phyloP scores from a whole-genome alignment of 53 echinoderm and acorn worm genomes.

The Crossaster papposus region DNA sequence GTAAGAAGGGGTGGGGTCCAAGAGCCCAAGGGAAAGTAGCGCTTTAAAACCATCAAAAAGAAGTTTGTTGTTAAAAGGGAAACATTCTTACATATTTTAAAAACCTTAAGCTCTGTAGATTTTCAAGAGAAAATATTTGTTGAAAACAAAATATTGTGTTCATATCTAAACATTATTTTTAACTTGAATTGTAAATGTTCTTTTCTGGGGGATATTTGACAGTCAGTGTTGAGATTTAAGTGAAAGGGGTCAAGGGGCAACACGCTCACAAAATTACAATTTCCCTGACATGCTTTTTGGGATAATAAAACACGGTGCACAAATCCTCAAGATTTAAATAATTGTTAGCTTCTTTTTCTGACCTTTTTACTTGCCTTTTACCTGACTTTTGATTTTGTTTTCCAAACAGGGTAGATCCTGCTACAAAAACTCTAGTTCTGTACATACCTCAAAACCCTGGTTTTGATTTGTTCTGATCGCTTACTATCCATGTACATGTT shows the following conservation, averaged over 20 bases:
- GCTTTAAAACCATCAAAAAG: not conserved
- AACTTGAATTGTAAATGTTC: not conserved
- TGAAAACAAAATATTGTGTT: not conserved
- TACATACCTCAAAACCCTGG: conserved; percentile 33
- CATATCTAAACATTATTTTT: not conserved
- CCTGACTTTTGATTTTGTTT: not conserved
- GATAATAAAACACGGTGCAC: too few relatives aligned
- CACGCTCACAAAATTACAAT: not conserved
- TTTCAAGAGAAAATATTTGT: not conserved
- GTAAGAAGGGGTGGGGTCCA: not conserved
- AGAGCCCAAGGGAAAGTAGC: not conserved
- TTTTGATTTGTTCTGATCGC: not conserved
- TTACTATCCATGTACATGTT: not conserved
- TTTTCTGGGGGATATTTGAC: too few relatives aligned
- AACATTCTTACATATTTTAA: not conserved
- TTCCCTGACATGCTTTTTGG: not conserved
- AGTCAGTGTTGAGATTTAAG: too few relatives aligned
- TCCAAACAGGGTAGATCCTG: conserved; percentile 35
- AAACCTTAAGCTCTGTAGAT: not conserved
- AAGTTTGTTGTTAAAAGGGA: not conserved
- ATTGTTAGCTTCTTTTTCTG: not conserved
- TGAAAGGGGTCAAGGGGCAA: too few relatives aligned
- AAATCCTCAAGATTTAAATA: not conserved
- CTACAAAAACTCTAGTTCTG: conserved; percentile 28
- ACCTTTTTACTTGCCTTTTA: conserved; percentile 46